Evolutionary conservation across 2,888 invertebrate genomes (phyloP), one percentile per base, ranked within the genome.

Genomic region (Orthosia incerta): DNA sequence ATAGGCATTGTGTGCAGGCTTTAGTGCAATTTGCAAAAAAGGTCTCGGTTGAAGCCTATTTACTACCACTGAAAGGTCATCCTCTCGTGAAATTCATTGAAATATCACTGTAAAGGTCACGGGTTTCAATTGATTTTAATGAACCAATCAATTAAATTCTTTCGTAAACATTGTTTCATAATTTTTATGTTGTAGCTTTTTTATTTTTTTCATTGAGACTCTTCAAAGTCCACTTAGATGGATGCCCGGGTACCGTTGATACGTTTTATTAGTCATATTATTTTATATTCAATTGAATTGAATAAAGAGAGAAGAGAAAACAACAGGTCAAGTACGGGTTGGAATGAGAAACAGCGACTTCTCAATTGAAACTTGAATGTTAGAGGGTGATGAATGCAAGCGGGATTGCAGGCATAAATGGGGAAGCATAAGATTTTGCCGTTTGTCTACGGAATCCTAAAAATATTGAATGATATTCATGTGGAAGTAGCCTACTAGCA

Each of bases 11-110:
- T 64, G 31, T 62, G 71, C 61, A 83, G 74, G 55, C 61, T 71
- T 55, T 71, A 46, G 13, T 83, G 79, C 74, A 79, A 70, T 71
- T 74, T 71, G 50, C 70, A 73, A 72, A 76, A 71, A 53, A 71
- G 55, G 70, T 61, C 45, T 70, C 70, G 60, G 62, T 31, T 57
- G 15, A 74, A 68, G 59, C 71, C 74, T 84, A n/a, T n/a, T n/a
- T n/a, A 74, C 77, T 50, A 46, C 12, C 4, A 48, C 50, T 63
- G 62, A 77, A 83, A 81, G 77, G 70, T 71, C 74, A 71, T 46
- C 48, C 64, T 59, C 64, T 60, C 60, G 39, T 62, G 63, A 56
- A 67, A 63, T 74, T 76, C 12, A 67, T 57, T 70, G 50, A 55
- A 74, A 79, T 72, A 61, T 39, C 26, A 53, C 57, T 59, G n/a